Evolutionary conservation across 1,140 invertebrate genomes (phyloP).

Genomic region (Trissolcus basalis): DNA sequence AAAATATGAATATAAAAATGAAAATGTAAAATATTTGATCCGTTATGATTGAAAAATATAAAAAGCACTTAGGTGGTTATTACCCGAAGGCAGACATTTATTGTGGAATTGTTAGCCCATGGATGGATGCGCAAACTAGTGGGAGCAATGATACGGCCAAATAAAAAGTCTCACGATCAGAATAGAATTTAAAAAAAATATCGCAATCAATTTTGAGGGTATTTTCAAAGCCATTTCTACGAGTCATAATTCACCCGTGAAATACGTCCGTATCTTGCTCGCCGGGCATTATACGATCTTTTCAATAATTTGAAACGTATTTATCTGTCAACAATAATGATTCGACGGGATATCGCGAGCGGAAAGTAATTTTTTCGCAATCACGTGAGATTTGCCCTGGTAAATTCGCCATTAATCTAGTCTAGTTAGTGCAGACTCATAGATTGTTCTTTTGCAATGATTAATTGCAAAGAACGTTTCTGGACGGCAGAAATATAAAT

Average conservation of each 20-base stretch:
- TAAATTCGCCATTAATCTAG: slow-evolving; percentile 55
- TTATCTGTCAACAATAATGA: slow-evolving; percentile 46
- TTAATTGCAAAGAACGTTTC: slow-evolving; percentile 53
- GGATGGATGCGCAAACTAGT: too few relatives aligned
- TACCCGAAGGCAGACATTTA: slow-evolving; percentile 1
- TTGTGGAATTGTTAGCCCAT: too few relatives aligned
- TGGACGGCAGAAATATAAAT: slow-evolving; percentile 47
- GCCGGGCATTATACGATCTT: slow-evolving; percentile 1
- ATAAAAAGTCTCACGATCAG: slow-evolving; percentile 1
- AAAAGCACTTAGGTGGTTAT: too few relatives aligned
- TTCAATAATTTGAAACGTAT: slow-evolving; percentile 41
- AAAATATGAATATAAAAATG: slow-evolving; percentile 12
- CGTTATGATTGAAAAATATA: too few relatives aligned
- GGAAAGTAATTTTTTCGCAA: slow-evolving; percentile 48
- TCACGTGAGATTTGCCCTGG: slow-evolving; percentile 33
- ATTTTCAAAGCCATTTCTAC: slow-evolving; percentile 27
- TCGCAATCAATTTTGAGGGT: slow-evolving; percentile 20
- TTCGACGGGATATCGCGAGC: slow-evolving; percentile 22
- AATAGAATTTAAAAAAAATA: slow-evolving; percentile 27
- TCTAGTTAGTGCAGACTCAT: slow-evolving; percentile 52
- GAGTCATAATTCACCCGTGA: slow-evolving; percentile 28
- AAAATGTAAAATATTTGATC: too few relatives aligned
- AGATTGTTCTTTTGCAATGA: slow-evolving; percentile 55
- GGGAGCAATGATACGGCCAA: neutral
- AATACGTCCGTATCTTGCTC: slow-evolving; percentile 23